Base-by-base conservation (phyloP, 2,888 invertebrate species). In the Sarcophaga rosellei region DNA sequence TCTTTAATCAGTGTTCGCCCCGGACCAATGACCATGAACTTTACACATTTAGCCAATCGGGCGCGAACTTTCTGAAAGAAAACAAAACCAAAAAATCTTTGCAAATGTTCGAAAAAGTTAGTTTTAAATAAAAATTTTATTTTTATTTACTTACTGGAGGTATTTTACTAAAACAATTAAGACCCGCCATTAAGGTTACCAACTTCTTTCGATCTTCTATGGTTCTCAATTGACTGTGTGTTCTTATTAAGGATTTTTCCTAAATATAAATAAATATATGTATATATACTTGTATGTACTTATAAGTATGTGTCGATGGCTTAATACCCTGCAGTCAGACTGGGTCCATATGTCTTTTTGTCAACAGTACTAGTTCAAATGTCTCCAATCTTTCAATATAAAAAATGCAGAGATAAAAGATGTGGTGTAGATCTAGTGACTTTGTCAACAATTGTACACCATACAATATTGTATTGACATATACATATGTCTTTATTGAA, bases 241-340 rank as follows among this genome's bases (percentile, higher is more conserved):
- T 95, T 81, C 94, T 94, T 70, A 96, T 91, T 17, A 96, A 92
- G 0, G 94, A 92, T 93, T 95, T 96, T 89, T 96, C 95, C 95
- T 95, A 15, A 53, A 89, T 11, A 90, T 35, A 90, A 86, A 20
- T 11, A 66, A 12, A 66, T 63, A 25, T n/a, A 79, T 23, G 66
- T 23, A 76, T 25, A 4, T 25, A 4, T 25, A 25, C 4, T 4
- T 5, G 5, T 25, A 5, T 10, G 35, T 35, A 10, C 35, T 35
- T 35, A 35, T 35, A 35, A 35, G 35, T 35, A 10, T 35, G 8
- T 35, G 8, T 35, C 35, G 35, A 35, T 8, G 35, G 35, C 35
- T 35, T 1, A 35, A 35, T 35, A 35, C n/a, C n/a, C n/a, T n/a
- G n/a, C n/a, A n/a, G n/a, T n/a, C n/a, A n/a, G n/a, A n/a, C n/a